Evolutionary conservation across 1,140 invertebrate species (phyloP).

Genomic region (Ruditapes philippinarum): DNA sequence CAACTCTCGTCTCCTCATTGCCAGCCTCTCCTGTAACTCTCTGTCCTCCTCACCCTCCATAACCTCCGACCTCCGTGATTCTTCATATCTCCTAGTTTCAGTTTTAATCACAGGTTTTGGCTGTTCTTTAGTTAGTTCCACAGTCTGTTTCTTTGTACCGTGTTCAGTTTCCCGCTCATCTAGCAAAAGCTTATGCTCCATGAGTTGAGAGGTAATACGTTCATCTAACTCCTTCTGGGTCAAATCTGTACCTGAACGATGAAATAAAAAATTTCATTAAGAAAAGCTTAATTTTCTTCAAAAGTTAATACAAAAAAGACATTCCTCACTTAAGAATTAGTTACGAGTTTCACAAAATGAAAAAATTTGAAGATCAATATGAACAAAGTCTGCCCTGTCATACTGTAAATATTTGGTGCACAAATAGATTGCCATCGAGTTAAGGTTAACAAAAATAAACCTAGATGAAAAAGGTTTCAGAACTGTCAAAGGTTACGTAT

Average conservation of each 20-base stretch:
- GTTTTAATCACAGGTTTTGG: background rate
- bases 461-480: no score
- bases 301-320: no score
- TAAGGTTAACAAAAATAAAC: no score
- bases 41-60: slow-evolving; percentile 30
- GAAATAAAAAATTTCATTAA: no score
- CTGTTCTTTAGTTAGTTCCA: background rate
- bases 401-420: no score
- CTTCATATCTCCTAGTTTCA: background rate
- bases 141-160: slow-evolving; percentile 37
- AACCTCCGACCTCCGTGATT: background rate
- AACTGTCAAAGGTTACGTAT: no score
- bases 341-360: no score
- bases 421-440: no score
- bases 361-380: no score
- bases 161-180: slow-evolving; percentile 68
- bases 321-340: no score
- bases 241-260: slow-evolving; percentile 79
- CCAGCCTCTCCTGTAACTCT: slow-evolving; percentile 30
- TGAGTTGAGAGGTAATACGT: slow-evolving; percentile 78
- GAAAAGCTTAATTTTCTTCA: no score
- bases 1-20: slow-evolving; percentile 39
- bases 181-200: slow-evolving; percentile 70
- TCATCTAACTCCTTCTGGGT: slow-evolving; percentile 80
- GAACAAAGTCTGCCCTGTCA: no score